Evolutionary conservation across 2,113 vertebrate genomes (phyloP).

Genomic region (Eurystomus gularis): DNA sequence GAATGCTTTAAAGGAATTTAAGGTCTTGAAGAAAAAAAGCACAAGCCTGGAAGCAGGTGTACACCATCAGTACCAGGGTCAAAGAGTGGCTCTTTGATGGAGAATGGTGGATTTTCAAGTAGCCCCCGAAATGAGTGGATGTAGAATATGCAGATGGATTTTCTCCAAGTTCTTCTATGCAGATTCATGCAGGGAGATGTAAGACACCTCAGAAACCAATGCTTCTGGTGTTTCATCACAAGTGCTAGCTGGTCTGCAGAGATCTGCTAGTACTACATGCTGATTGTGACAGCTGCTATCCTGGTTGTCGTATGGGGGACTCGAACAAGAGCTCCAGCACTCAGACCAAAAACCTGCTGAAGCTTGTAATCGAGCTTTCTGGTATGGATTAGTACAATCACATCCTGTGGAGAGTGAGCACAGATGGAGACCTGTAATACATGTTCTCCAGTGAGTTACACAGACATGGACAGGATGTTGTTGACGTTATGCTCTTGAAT

Average conservation of each 20-base stretch:
- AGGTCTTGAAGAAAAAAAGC: background rate
- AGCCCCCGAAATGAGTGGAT: background rate
- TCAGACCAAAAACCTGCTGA: constrained; percentile 10
- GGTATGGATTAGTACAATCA: background rate
- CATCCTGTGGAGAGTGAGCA: background rate
- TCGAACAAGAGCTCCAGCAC: background rate
- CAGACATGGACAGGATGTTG: background rate
- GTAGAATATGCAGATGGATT: background rate
- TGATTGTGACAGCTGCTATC: background rate
- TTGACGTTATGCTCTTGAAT: background rate
- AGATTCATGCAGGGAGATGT: background rate
- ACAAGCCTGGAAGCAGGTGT: background rate
- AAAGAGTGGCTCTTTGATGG: background rate
- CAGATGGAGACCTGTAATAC: constrained; percentile 35
- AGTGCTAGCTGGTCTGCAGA: background rate
- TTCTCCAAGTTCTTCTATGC: background rate
- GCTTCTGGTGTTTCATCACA: background rate
- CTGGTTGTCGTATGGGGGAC: background rate
- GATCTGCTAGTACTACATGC: background rate
- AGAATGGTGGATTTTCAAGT: background rate
- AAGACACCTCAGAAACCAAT: background rate
- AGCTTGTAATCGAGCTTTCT: constrained; percentile 27
- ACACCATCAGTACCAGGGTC: accelerated
- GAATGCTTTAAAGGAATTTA: background rate
- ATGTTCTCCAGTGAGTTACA: background rate